A percentile compares a stretch with the other conserved stretches of the same genome.
Evolutionary conservation across 2,888 invertebrate species (phyloP).

Genomic region (Stegophylla sp.): DNA sequence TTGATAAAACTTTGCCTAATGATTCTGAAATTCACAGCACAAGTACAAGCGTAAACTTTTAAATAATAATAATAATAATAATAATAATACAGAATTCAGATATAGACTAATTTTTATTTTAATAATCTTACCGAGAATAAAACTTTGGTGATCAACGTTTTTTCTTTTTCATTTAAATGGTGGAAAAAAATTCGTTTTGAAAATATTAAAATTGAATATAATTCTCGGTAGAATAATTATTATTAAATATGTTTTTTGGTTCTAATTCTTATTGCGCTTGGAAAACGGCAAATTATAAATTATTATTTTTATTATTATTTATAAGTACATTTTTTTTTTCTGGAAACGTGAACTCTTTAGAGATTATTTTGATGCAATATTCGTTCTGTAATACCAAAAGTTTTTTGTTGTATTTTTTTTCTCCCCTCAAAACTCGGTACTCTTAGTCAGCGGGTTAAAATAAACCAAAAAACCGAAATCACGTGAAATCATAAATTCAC

Average conservation of each 20-base stretch:
- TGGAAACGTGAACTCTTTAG: not conserved
- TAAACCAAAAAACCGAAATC: too few relatives aligned
- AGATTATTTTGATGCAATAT: not conserved
- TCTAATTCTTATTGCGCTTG: not conserved
- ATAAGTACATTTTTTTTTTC: not conserved
- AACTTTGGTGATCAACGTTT: slow-evolving; percentile 1
- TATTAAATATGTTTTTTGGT: not conserved
- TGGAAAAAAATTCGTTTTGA: not conserved
- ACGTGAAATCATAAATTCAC: too few relatives aligned
- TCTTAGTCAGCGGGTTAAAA: too few relatives aligned
- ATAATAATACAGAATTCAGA: not conserved
- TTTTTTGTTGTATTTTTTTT: too few relatives aligned
- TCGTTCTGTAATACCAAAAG: not conserved
- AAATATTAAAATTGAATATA: not conserved
- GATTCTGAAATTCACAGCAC: not conserved
- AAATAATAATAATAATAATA: slow-evolving; percentile 4
- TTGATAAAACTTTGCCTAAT: not conserved
- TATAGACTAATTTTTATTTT: not conserved
- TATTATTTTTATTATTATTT: too few relatives aligned
- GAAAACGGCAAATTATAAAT: not conserved
- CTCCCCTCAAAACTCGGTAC: too few relatives aligned
- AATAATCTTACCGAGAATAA: not conserved
- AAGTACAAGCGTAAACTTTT: slow-evolving; percentile 2
- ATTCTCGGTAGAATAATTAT: not conserved
- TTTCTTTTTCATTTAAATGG: not conserved